These are phyloP conservation scores for Hypothenemus hampei DNA, from an alignment of 1,140 invertebrate genomes.

Conservation along the genomic window DNA sequence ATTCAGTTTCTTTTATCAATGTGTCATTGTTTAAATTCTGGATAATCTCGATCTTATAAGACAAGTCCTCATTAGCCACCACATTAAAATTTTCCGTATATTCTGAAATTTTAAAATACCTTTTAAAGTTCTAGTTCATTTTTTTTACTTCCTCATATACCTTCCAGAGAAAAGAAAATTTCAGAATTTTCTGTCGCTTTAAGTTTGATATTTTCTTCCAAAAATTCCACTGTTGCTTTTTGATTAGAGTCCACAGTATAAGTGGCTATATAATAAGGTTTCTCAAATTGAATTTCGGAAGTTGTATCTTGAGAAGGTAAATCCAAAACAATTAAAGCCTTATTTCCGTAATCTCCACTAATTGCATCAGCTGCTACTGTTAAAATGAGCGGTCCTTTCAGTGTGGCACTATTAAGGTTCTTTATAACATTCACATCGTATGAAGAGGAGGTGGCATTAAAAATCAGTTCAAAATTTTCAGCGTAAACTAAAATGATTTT, in stretches of 20 bases:
- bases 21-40: too few relatives aligned
- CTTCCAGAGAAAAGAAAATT: neutral
- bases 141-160: too few relatives aligned
- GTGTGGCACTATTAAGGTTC: neutral
- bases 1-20: too few relatives aligned
- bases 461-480: too few relatives aligned
- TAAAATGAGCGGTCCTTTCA: neutral
- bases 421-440: neutral
- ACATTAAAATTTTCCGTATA: neutral
- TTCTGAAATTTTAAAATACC: neutral
- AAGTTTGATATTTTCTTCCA: neutral
- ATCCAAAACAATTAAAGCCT: constrained; percentile 1
- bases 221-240: constrained; percentile 1
- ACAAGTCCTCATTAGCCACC: neutral
- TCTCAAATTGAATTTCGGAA: neutral
- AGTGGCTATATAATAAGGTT: neutral
- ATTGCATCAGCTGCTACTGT: neutral
- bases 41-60: neutral
- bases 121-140: neutral
- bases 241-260: neutral
- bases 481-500: too few relatives aligned
- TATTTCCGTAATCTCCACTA: neutral
- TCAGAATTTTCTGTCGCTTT: neutral
- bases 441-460: neutral
- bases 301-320: neutral